A percentile compares a stretch with the other conserved stretches of the same genome.
Conservation (phyloP, 92 coral and sea anemone species). For the Epizoanthus rinbou region DNA sequence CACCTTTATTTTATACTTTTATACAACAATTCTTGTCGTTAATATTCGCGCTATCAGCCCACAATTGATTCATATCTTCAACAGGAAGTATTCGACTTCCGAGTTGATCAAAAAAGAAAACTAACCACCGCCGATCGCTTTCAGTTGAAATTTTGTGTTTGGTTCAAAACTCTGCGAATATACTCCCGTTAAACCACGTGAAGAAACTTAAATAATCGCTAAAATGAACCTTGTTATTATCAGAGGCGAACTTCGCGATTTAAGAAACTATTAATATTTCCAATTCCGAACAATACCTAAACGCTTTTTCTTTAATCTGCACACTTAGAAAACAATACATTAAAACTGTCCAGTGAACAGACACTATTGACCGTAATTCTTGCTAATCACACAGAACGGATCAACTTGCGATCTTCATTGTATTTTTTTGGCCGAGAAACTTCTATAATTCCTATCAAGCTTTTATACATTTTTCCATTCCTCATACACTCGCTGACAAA, state of each 20-base stretch:
- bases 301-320: conserved; percentile 3
- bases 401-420: not conserved
- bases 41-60: not conserved
- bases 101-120: not conserved
- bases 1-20: not conserved
- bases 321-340: conserved; percentile 7
- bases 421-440: not conserved
- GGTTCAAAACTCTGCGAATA: not conserved
- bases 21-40: not conserved
- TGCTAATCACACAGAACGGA: not conserved
- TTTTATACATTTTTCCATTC: not conserved
- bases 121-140: not conserved
- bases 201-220: not conserved
- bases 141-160: not conserved
- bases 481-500: not conserved
- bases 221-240: not conserved
- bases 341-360: not conserved
- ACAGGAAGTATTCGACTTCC: conserved; percentile 23
- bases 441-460: not conserved
- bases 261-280: not conserved
- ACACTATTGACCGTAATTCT: too few relatives aligned
- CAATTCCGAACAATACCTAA: conserved; percentile 10
- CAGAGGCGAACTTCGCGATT: not conserved
- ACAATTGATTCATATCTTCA: conserved; percentile 11
- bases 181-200: not conserved